These are phyloP conservation scores for Amblyraja radiata DNA, from an alignment of 2,797 vertebrate genomes.

Conservation along the genomic window DNA sequence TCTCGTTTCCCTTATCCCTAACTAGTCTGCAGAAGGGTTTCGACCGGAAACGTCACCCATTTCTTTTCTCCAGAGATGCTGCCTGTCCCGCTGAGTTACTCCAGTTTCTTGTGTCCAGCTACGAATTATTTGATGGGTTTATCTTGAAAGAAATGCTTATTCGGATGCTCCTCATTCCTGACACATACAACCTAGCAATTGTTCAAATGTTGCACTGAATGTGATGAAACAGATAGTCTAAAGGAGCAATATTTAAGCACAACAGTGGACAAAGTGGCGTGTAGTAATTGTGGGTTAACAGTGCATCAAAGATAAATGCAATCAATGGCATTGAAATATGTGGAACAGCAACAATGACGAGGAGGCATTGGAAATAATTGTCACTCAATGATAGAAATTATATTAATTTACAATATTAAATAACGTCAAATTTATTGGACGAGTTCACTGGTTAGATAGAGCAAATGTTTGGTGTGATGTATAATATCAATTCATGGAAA, in stretches of 20 bases:
- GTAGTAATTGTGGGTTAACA: neutral
- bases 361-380: neutral
- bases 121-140: neutral
- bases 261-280: neutral
- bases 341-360: neutral
- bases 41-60: no score
- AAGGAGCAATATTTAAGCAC: neutral
- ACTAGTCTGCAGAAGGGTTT: no score
- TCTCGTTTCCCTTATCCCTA: no score
- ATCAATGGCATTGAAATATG: neutral
- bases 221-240: neutral
- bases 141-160: neutral
- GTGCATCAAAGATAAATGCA: neutral
- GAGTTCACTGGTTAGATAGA: neutral
- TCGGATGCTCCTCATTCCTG: neutral
- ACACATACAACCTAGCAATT: neutral
- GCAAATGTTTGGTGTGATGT: neutral
- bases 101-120: no score
- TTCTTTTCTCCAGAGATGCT: no score
- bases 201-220: neutral
- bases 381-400: neutral
- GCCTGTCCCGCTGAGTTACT: no score
- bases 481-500: neutral
- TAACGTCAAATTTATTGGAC: neutral
- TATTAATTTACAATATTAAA: neutral